Conservation (phyloP, 2,888 invertebrate species). For the Lobophora halterata region DNA sequence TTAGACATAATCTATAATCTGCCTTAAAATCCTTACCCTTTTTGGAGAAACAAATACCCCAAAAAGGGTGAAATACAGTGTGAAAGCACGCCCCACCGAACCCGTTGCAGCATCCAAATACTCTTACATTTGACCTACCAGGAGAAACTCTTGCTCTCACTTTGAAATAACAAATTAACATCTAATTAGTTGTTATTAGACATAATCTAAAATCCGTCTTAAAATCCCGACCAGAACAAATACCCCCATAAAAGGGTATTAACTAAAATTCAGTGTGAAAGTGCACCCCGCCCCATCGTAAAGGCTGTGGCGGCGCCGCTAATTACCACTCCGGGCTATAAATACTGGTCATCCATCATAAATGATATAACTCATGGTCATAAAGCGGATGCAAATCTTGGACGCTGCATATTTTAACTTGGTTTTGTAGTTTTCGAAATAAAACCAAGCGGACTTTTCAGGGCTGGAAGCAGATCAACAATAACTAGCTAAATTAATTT, state of each 20-base stretch:
- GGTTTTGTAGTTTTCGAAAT: conserved; percentile 11
- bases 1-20: too few relatives aligned
- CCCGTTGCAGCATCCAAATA: too few relatives aligned
- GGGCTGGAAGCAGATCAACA: too few relatives aligned
- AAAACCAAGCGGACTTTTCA: too few relatives aligned
- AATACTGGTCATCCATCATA: conserved; percentile 71
- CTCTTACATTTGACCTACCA: too few relatives aligned
- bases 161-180: too few relatives aligned
- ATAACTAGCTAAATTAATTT: too few relatives aligned
- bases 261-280: conserved; percentile 32
- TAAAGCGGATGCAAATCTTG: conserved; percentile 41
- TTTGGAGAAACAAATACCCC: too few relatives aligned
- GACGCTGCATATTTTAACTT: conserved; percentile 4
- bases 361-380: conserved; percentile 62
- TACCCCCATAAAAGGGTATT: conserved; percentile 26
- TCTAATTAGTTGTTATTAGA: conserved; percentile 11
- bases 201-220: conserved; percentile 9
- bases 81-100: too few relatives aligned
- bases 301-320: conserved; percentile 51
- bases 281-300: conserved; percentile 26
- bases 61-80: too few relatives aligned
- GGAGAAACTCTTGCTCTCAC: too few relatives aligned
- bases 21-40: too few relatives aligned
- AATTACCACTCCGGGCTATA: conserved; percentile 69
- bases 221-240: conserved; percentile 29